These are phyloP conservation scores for Petrocephalus schoutedeni DNA, from an alignment of 2,797 vertebrate genomes.

Conservation along the genomic window DNA sequence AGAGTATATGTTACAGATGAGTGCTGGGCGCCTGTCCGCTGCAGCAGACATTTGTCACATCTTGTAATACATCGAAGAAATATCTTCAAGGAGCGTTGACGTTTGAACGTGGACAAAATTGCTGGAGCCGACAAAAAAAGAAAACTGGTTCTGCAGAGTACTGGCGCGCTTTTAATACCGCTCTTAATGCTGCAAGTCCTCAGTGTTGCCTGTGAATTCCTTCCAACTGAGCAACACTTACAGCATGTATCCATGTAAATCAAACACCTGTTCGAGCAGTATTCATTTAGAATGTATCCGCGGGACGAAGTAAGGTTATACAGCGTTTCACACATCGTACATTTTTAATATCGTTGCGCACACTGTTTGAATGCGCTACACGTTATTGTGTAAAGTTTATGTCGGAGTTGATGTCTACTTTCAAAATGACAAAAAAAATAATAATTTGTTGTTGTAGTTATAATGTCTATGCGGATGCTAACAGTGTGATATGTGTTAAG, in stretches of 20 bases:
- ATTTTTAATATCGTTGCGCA: neutral
- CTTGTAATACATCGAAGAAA: neutral
- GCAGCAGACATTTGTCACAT: neutral
- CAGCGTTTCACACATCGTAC: neutral
- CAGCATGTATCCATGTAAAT: neutral
- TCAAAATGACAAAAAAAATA: neutral
- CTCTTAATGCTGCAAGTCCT: neutral
- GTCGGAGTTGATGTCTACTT: neutral
- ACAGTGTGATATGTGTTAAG: neutral
- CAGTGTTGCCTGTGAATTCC: neutral
- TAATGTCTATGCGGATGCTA: neutral
- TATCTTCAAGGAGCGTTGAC: neutral
- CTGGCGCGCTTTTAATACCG: neutral
- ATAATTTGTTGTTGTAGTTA: neutral
- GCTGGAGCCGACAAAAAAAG: neutral
- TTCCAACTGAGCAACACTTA: neutral
- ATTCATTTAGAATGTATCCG: neutral
- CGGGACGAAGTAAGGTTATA: neutral
- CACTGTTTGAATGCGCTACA: neutral
- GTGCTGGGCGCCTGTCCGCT: neutral
- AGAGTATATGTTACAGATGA: neutral
- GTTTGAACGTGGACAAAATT: neutral
- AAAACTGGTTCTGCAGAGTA: neutral
- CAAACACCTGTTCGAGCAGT: neutral
- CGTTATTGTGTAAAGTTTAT: neutral